Evolutionary conservation across 2,888 invertebrate genomes (phyloP).

Genomic region (Sialis fuliginosa): DNA sequence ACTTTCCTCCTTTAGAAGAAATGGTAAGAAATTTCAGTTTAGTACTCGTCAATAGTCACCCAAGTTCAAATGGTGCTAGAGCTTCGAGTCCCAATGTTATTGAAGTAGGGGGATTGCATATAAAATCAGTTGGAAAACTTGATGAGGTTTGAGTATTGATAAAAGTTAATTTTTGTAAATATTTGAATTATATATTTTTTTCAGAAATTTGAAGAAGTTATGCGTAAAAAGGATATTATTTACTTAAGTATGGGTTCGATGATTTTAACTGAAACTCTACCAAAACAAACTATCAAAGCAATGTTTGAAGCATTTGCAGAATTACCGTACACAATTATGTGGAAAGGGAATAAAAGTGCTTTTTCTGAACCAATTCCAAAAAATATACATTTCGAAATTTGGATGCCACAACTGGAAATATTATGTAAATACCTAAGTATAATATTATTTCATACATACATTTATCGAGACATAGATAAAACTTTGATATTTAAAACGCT

Average conservation of each 20-base stretch:
- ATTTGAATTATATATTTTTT: not conserved
- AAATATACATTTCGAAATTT: conserved; percentile 30
- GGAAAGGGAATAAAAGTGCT: conserved; percentile 31
- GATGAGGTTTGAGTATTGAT: conserved; percentile 22
- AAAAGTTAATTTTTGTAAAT: not conserved
- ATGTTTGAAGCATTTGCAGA: conserved; percentile 32
- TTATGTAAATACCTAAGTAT: conserved; percentile 22
- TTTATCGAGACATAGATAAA: too few species aligned
- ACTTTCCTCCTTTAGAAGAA: conserved; percentile 25
- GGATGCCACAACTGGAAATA: conserved; percentile 36
- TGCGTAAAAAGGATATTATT: conserved; percentile 24
- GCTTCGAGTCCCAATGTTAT: conserved; percentile 33
- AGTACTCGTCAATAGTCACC: conserved; percentile 35
- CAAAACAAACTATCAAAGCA: conserved; percentile 25
- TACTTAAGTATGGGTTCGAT: conserved; percentile 42
- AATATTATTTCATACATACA: too few species aligned
- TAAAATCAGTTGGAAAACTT: conserved; percentile 25
- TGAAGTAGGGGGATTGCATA: conserved; percentile 37
- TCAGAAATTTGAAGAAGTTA: conserved; percentile 15
- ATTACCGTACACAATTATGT: conserved; percentile 33
- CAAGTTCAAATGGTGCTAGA: conserved; percentile 34
- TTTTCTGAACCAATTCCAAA: conserved; percentile 27
- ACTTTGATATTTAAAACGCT: too few species aligned
- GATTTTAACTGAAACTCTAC: conserved; percentile 34
- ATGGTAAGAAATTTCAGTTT: conserved; percentile 33